Evolutionary conservation across 2,797 vertebrate genomes (phyloP).

Genomic region (Sebastes baramenuke): DNA sequence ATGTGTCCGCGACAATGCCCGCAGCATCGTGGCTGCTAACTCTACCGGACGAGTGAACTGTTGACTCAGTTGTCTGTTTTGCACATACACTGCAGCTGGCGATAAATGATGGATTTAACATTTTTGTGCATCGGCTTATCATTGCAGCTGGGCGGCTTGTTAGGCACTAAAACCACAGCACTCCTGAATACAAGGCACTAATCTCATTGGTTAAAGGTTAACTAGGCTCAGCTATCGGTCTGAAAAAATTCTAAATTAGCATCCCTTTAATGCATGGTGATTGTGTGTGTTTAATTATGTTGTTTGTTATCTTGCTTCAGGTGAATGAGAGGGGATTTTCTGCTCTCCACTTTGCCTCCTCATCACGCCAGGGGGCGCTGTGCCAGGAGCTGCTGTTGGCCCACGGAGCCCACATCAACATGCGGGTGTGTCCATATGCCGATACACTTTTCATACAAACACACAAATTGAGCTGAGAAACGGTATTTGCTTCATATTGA

Average conservation of each 20-base stretch:
- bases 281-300: slow-evolving; percentile 1
- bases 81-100: no score
- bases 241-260: no score
- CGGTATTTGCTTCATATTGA: background rate
- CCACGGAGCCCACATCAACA: slow-evolving; percentile 93
- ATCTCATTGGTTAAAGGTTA: no score
- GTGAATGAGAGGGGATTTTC: slow-evolving; percentile 94
- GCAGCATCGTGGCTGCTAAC: no score
- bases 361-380: slow-evolving; percentile 93
- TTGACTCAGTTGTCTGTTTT: no score
- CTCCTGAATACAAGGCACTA: no score
- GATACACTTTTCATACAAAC: background rate
- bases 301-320: slow-evolving; percentile 34
- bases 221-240: no score
- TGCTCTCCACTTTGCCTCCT: slow-evolving; percentile 95
- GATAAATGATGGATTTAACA: fast-evolving
- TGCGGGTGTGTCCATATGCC: slow-evolving; percentile 78
- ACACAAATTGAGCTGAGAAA: background rate
- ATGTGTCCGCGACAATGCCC: no score
- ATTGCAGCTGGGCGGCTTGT: no score
- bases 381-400: slow-evolving; percentile 95
- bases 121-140: no score
- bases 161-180: no score
- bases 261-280: background rate
- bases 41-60: no score